Percentiles rank a stretch among this genome's conserved stretches.
phyloP scores from a whole-genome alignment of 2,797 vertebrate species.

The Manis pentadactyla region DNA sequence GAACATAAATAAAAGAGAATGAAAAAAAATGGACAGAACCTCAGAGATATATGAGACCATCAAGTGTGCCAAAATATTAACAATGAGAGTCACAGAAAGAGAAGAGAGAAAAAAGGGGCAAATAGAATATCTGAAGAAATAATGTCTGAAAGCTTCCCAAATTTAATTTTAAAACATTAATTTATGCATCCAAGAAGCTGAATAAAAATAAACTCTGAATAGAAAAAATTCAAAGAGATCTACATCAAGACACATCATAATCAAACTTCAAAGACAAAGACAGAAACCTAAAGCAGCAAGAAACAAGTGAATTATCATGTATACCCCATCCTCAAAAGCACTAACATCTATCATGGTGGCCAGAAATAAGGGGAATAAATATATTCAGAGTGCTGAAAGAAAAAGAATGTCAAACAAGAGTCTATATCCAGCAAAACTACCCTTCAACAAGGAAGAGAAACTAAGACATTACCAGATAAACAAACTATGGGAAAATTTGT shows the following conservation, averaged over 20 bases:
- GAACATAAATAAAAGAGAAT: neutral
- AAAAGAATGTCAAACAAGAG: neutral
- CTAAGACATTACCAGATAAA: neutral
- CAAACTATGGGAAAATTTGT: neutral
- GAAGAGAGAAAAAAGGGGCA: neutral
- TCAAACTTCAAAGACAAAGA: neutral
- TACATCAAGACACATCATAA: neutral
- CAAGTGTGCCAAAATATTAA: neutral
- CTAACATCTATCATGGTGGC: neutral
- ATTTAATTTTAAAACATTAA: neutral
- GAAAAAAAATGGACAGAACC: neutral
- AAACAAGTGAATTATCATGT: neutral
- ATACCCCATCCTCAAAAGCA: neutral
- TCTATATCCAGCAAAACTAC: neutral
- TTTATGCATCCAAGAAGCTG: neutral
- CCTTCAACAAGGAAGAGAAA: neutral
- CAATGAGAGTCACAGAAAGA: neutral
- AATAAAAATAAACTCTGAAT: neutral
- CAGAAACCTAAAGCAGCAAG: neutral
- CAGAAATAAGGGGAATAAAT: neutral
- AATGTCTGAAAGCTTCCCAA: neutral
- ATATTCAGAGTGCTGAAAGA: neutral
- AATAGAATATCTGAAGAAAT: neutral
- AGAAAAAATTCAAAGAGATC: neutral
- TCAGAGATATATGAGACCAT: neutral